phyloP scores from a whole-genome alignment of 2,888 invertebrate genomes.

The Hermaeophaga mercurialis region DNA sequence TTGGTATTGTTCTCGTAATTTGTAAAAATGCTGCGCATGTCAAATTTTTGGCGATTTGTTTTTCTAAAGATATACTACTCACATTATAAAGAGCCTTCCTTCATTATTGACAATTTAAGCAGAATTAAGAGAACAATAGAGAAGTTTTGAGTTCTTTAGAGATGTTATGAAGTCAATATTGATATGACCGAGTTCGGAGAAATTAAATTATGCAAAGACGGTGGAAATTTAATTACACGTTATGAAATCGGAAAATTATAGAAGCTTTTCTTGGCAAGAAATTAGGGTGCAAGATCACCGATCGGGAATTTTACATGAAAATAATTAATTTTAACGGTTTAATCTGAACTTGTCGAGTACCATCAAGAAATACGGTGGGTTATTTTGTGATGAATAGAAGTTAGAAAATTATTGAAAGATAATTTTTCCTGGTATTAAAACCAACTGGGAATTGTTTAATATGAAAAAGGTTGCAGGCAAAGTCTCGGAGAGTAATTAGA shows the following conservation, averaged over 20 bases:
- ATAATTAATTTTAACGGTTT: conserved; percentile 40
- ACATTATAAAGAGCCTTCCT: too few relatives aligned
- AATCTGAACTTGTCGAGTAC: conserved; percentile 33
- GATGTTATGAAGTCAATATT: conserved; percentile 42
- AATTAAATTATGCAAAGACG: conserved; percentile 45
- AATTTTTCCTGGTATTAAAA: conserved; percentile 21
- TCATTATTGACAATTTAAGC: too few relatives aligned
- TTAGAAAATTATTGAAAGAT: conserved; percentile 22
- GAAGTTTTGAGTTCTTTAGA: conserved; percentile 16
- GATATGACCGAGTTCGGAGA: conserved; percentile 39
- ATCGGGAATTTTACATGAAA: conserved; percentile 38
- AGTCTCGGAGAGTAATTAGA: conserved; percentile 9
- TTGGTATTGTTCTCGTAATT: too few relatives aligned
- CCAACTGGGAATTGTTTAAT: conserved; percentile 7
- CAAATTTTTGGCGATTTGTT: too few relatives aligned
- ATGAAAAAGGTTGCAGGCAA: conserved; percentile 1
- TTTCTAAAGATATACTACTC: too few relatives aligned
- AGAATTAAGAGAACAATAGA: background rate
- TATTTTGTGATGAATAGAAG: conserved; percentile 30
- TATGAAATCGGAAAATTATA: conserved; percentile 39
- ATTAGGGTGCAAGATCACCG: conserved; percentile 31
- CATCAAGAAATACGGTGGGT: conserved; percentile 26
- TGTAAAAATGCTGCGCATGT: too few relatives aligned
- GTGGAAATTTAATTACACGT: conserved; percentile 44
- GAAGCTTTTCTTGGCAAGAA: conserved; percentile 35